Base-by-base conservation (phyloP, 2,888 invertebrate species). In the Mesorhabditis spiculigera region DNA sequence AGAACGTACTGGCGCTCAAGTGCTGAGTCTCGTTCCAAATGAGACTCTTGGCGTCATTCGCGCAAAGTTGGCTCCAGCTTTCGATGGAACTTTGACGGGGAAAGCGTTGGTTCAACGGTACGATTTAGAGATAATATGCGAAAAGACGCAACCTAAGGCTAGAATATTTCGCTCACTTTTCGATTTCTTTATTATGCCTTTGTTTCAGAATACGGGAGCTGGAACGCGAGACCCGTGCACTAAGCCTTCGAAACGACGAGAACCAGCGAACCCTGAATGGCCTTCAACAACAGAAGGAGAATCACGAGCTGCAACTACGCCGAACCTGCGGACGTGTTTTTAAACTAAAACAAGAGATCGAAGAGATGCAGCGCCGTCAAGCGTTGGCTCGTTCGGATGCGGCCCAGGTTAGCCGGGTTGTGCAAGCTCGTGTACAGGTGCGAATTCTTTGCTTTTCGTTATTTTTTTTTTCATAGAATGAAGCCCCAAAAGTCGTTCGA, bases 151-250 rank as follows among this genome's bases (percentile, higher is more conserved):
- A 28, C 28, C 28, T 28, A 28, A 28, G 28, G 28, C 28, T 28
- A 28, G 28, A 28, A 28, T 28, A 28, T 28, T 28, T 28, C 28
- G 28, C 28, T 28, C 28, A 28, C 28, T 28, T 28, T 28, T 28
- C 28, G 28, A 28, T 28, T 28, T 50, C n/a, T 13, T 50, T 50
- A 13, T 50, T 50, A 50, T 50, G 58, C 58, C n/a, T 50, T 50
- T 50, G n/a, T 70, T 42, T 44, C 70, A 43, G 6, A 65, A 50
- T 67, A 44, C 61, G 66, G 64, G 13, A 71, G 58, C 61, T 62
- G 50, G 61, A 64, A 45, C n/a, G 5, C 50, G 28, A 43, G 72
- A 41, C 43, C 5, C 6, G 45, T 66, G 50, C 63, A 42, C 42
- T 50, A 10, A 10, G 58, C 58, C 58, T 13, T n/a, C 8, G n/a